Evolutionary conservation across 1,140 invertebrate species (phyloP), one percentile per base, ranked within the genome.

Genomic region (Bactericera cockerelli): DNA sequence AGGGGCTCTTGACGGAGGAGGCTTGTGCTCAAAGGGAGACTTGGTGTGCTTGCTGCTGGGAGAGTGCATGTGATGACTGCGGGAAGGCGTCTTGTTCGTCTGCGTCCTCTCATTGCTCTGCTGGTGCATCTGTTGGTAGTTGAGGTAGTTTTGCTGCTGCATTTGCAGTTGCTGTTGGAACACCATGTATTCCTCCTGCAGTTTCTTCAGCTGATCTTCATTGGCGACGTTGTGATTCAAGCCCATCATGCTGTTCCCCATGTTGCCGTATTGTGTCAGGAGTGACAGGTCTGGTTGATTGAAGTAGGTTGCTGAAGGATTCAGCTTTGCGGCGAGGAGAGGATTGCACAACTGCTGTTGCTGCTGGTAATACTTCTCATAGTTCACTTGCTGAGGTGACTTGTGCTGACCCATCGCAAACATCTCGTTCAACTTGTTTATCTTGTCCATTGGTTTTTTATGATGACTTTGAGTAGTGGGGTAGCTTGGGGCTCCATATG

Each of bases 281-380:
- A 22, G n/a, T 4, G 42, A 22, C n/a, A 49, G 22, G 22, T 49
- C 42, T 4, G n/a, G 42, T 49, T 49, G 42, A 49, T 49, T 49
- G 22, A 49, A 49, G 19, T 49, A 49, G n/a, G 42, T 49, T 22
- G 25, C 14, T 53, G 39, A 38, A 14, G 16, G 36, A 59, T 59
- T 49, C 28, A 39, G 22, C 19, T 19, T 36, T 19, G 33, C 24
- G 11, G 25, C 25, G 14, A 26, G 19, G 26, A 39, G 19, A 42
- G 36, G 28, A 49, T 49, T 49, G 56, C 59, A 57, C n/a, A 24
- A n/a, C 55, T 61, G 60, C 28, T 55, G 57, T 42, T 55, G 57
- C 14, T 61, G 56, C 25, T 61, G 49, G 26, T 39, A 56, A 25
- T 28, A 24, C 11, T 49, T 49, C 42, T 49, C 42, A 16, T 49